Evolutionary conservation across 2,888 invertebrate genomes (phyloP).

Genomic region (Agrotis clavis): DNA sequence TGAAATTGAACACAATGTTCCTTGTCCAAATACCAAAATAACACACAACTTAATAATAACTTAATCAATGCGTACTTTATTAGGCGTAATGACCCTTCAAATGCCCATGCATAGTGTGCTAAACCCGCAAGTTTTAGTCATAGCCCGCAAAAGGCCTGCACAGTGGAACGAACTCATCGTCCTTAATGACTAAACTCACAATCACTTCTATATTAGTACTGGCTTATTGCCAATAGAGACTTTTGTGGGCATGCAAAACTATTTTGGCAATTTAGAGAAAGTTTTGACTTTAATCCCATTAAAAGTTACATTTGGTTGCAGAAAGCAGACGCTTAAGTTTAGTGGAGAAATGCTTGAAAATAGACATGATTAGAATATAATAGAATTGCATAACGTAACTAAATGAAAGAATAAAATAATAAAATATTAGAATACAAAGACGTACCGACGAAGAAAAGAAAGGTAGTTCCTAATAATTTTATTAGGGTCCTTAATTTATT

Average conservation of each 20-base stretch:
- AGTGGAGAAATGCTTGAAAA: slow-evolving; percentile 10
- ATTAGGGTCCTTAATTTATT: no score
- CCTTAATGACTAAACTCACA: slow-evolving; percentile 66
- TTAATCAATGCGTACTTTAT: slow-evolving; percentile 36
- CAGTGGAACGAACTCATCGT: slow-evolving; percentile 66
- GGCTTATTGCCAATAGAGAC: slow-evolving; percentile 68
- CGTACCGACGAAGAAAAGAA: neutral
- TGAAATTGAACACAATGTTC: neutral
- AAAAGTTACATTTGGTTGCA: slow-evolving; percentile 25
- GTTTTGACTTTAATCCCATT: slow-evolving; percentile 41
- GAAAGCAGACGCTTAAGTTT: slow-evolving; percentile 1
- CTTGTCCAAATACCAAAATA: neutral
- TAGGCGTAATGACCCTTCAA: slow-evolving; percentile 37
- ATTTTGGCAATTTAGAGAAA: slow-evolving; percentile 62
- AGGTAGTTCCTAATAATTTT: no score
- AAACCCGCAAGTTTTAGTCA: slow-evolving; percentile 56
- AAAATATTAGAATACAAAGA: neutral
- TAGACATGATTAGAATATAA: neutral
- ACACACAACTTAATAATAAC: slow-evolving; percentile 7
- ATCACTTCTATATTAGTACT: slow-evolving; percentile 66
- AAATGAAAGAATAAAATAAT: no score
- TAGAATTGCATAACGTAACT: neutral
- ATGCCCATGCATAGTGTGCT: slow-evolving; percentile 41
- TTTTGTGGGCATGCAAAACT: slow-evolving; percentile 61
- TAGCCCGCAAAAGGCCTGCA: slow-evolving; percentile 61